Evolutionary conservation across 2,113 vertebrate species (phyloP).

Genomic region (Saimiri boliviensis): DNA sequence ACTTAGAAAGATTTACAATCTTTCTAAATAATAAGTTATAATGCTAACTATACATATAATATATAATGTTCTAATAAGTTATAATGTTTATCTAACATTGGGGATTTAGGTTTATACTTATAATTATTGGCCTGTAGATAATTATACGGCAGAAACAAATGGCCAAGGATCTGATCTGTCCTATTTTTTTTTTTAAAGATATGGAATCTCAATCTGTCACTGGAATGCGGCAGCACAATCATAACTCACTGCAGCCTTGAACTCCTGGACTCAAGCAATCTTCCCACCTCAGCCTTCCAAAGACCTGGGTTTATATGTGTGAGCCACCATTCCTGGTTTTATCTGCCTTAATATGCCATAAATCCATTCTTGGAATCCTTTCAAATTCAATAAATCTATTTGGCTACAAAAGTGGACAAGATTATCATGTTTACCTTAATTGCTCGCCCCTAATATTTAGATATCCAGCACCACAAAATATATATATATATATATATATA

Average conservation of each 20-base stretch:
- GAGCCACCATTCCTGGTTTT: not conserved
- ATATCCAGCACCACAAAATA: not conserved
- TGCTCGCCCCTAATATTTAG: not conserved
- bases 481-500: not conserved
- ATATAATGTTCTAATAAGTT: no score
- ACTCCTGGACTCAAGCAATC: no score
- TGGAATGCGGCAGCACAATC: no score
- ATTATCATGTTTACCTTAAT: not conserved
- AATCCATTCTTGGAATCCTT: not conserved
- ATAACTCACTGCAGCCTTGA: no score
- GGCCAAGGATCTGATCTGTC: not conserved
- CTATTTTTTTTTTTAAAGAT: not conserved
- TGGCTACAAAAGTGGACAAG: not conserved
- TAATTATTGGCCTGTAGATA: not conserved
- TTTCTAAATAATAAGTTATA: no score
- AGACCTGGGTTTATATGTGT: no score
- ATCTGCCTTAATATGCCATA: not conserved
- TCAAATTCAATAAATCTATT: not conserved
- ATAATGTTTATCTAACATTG: not conserved
- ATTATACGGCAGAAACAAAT: not conserved
- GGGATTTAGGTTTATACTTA: not conserved
- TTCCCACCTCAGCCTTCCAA: no score
- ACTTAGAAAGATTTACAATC: not conserved
- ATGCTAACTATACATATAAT: no score
- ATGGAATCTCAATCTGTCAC: no score